Percentiles rank a stretch among this genome's conserved stretches.
Evolutionary conservation across 1,140 invertebrate genomes (phyloP).

Genomic region (Hypsibius dujardini): DNA sequence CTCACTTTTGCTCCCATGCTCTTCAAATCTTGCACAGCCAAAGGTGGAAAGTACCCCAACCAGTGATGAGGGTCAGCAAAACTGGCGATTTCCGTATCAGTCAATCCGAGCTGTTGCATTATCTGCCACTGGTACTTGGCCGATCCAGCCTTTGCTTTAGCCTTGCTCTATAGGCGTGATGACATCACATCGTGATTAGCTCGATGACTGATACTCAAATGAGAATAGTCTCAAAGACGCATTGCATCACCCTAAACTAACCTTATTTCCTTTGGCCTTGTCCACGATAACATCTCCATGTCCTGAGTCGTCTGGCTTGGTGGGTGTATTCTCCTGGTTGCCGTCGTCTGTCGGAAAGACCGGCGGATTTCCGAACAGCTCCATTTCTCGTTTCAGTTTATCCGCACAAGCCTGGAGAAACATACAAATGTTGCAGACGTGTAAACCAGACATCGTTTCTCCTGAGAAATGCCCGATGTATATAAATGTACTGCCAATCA

Average conservation of each 20-base stretch:
- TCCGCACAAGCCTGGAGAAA: conserved; percentile 69
- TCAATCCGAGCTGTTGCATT: conserved; percentile 76
- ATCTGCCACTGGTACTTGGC: conserved; percentile 98
- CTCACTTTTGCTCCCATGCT: conserved; percentile 71
- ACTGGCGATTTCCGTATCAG: conserved; percentile 71
- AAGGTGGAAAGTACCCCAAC: conserved; percentile 87
- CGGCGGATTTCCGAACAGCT: conserved; percentile 77
- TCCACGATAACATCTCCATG: conserved; percentile 47
- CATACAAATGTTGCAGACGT: conserved; percentile 20
- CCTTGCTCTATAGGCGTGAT: conserved; percentile 56
- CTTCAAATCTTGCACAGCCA: conserved; percentile 64
- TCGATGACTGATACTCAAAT: neutral
- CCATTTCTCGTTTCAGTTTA: conserved; percentile 84
- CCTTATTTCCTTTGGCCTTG: conserved; percentile 93
- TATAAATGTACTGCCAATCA: too few species aligned
- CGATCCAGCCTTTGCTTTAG: conserved; percentile 68
- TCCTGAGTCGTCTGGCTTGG: conserved; percentile 37
- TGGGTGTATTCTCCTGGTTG: conserved; percentile 30
- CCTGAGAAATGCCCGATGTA: too few species aligned
- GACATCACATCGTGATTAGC: conserved; percentile 2
- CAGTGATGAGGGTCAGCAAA: conserved; percentile 82
- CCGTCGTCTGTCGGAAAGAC: conserved; percentile 52
- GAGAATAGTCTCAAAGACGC: too few species aligned
- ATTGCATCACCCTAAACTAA: conserved; percentile 27
- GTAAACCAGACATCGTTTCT: too few species aligned